Base-by-base conservation (phyloP, 2,888 invertebrate species). In the Napeogenes sylphis region DNA sequence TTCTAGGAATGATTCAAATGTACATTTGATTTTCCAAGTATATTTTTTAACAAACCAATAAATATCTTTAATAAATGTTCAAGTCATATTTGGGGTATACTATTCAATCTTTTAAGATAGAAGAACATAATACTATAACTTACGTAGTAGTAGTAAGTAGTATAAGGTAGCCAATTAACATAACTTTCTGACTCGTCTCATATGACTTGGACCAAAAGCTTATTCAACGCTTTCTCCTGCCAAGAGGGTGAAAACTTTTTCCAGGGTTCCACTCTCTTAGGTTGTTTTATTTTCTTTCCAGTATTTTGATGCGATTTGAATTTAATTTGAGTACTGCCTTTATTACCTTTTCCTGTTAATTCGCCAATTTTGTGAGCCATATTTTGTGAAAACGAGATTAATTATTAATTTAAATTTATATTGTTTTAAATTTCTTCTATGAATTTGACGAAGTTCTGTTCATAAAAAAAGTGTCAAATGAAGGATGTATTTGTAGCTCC, bases 161-260 rank as follows among this genome's bases (percentile, higher is more conserved):
- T 38, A 38, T 8, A 38, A 38, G 21, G 21, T 1, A 21, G 21
- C 42, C 6, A 12, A 10, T 3, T 42, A 2, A 10, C 8, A 10
- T 47, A 32, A 55, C 38, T 3, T 35, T 30, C 3, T 35, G n/a
- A 38, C 53, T 47, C 2, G 12, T 45, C 57, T 61, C 66, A 65
- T 61, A 2, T 70, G 8, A 63, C 68, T 76, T 77, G 59, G 3
- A 59, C 71, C 80, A 71, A 56, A 45, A 61, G 8, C 57, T 14
- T 55, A 38, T 64, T 62, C 71, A 63, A 71, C 75, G 76, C 73
- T 76, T 75, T 70, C 72, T 70, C 74, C 74, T 85, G 84, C 82
- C 84, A 85, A 84, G 82, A 83, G 83, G 75, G 78, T 76, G 76
- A 73, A 79, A 82, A 82, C 80, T 82, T 77, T 72, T 72, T 74